Evolutionary conservation across 2,888 invertebrate species (phyloP), one percentile per base, ranked within the genome.

Genomic region (Phorcus lineatus): DNA sequence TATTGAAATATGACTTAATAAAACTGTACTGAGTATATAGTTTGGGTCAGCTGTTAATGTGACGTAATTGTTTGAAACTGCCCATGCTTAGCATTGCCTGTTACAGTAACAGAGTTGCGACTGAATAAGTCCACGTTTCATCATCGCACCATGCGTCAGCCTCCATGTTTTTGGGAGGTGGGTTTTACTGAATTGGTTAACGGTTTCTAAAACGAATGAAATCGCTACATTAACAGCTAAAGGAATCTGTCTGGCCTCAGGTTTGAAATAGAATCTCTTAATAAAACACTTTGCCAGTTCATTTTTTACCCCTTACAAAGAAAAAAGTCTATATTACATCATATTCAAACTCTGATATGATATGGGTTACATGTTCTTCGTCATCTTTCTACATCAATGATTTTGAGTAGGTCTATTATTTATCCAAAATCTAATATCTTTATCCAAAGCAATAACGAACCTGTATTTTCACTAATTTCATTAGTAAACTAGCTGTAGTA

Each of bases 51-150:
- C 62, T 62, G 62, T 62, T 62, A 19, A 62, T 28, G 62, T 62
- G 62, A 62, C 62, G 62, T 62, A 62, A 62, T 6, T 62, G 62
- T 62, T 62, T 28, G 62, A 62, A 62, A 62, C 62, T 62, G 28
- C 62, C 62, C 62, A 62, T 62, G 62, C 22, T 62, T 16, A 28
- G 13, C 28, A 62, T 28, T 22, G 62, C 62, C 28, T 6, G 28
- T 62, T 62, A 31, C 62, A 62, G 28, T 62, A 16, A 62, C 17
- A n/a, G 62, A 24, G 28, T 62, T 62, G 62, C 62, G n/a, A n/a
- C 62, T 22, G 62, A 62, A 24, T 28, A 0, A 28, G 75, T 80
- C 86, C 85, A 86, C 86, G 86, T 86, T 86, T 86, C 86, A 81
- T 82, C 83, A 84, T 77, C 52, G 66, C 24, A 19, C 40, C 54